A percentile compares a stretch with the other conserved stretches of the same genome.
Conservation (phyloP, 2,888 invertebrate genomes). For the Horisme vitalbata region DNA sequence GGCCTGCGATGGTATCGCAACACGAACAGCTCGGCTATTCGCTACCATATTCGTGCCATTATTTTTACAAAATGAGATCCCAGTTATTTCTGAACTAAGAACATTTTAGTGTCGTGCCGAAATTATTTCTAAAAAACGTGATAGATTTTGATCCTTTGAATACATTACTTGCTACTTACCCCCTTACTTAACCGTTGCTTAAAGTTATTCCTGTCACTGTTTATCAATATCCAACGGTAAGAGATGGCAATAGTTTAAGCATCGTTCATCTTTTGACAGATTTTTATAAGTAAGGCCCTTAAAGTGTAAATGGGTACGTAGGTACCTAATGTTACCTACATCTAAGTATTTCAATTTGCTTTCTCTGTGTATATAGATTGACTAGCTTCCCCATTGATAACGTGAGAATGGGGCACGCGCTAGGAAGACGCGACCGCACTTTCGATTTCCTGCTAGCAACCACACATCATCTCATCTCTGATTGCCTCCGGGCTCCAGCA, state of each 20-base stretch:
- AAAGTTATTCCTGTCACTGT: no score
- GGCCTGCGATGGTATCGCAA: conserved; percentile 38
- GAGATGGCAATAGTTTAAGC: no score
- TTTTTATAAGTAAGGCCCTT: no score
- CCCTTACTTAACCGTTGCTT: no score
- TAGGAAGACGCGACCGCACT: conserved; percentile 53
- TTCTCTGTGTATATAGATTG: no score
- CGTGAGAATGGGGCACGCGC: conserved; percentile 43
- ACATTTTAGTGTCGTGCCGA: conserved; percentile 22
- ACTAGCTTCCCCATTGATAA: conserved; percentile 33
- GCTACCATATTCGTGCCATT: conserved; percentile 20
- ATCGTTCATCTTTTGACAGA: no score
- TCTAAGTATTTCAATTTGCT: no score
- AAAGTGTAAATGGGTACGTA: no score
- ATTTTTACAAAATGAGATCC: conserved; percentile 21
- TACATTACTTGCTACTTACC: background rate
- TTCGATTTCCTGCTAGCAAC: conserved; percentile 56
- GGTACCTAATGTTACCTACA: no score
- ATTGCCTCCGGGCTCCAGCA: conserved; percentile 29
- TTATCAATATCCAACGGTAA: no score
- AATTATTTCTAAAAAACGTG: conserved; percentile 21
- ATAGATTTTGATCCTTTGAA: conserved; percentile 4
- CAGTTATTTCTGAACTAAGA: conserved; percentile 20
- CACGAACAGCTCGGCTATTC: conserved; percentile 38
- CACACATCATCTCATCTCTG: conserved; percentile 20